Evolutionary conservation across 2,797 vertebrate species (phyloP).

Genomic region (Morus bassanus): DNA sequence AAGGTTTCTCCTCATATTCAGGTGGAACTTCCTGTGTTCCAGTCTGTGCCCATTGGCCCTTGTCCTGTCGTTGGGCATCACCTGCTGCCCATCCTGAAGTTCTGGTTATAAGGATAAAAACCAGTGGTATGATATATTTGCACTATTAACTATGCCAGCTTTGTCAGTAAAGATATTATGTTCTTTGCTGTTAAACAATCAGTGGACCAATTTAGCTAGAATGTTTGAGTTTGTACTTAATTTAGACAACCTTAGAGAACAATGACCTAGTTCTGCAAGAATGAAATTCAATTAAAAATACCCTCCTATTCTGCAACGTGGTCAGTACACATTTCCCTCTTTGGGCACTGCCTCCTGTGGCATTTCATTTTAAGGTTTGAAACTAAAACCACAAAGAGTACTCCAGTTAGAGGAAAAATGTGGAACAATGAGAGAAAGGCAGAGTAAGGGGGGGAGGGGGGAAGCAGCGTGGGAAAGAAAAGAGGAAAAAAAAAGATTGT

Average conservation of each 20-base stretch:
- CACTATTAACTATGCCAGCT: background rate
- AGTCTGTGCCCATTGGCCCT: too few species aligned
- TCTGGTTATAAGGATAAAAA: background rate
- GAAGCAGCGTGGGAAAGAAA: background rate
- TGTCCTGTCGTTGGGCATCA: background rate
- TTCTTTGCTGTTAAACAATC: background rate
- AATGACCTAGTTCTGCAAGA: background rate
- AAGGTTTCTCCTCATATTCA: too few species aligned
- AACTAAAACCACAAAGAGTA: background rate
- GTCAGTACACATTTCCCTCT: background rate
- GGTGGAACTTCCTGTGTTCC: too few species aligned
- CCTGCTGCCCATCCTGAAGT: background rate
- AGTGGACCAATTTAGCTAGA: background rate
- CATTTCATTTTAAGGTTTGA: background rate
- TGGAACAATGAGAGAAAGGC: background rate
- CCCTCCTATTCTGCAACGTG: background rate
- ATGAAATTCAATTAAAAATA: constrained; percentile 4
- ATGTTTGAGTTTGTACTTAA: background rate
- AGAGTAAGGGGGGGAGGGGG: background rate
- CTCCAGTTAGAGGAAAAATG: background rate
- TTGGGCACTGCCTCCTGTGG: background rate
- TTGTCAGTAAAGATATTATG: background rate
- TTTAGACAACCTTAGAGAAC: constrained; percentile 23
- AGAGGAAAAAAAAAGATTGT: background rate
- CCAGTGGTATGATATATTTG: background rate